Percentiles rank a stretch among this genome's conserved stretches.
Conservation (phyloP, 2,888 invertebrate genomes). For the Phragmatobia fuliginosa region DNA sequence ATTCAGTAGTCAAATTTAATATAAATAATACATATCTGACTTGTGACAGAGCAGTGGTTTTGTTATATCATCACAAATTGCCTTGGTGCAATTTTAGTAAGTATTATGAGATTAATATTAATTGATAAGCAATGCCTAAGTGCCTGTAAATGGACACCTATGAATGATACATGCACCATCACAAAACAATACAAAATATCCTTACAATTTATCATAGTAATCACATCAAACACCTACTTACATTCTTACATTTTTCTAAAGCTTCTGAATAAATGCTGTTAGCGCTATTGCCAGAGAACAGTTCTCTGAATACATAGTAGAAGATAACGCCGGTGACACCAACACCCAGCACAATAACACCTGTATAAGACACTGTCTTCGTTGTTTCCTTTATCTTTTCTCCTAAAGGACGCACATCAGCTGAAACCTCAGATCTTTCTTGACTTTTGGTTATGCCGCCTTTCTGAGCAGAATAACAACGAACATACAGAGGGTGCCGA, state of each 20-base stretch:
- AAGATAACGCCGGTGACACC: constrained; percentile 94
- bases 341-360: constrained; percentile 92
- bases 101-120: background rate
- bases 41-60: background rate
- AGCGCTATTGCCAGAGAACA: constrained; percentile 95
- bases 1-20: background rate
- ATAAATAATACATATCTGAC: background rate
- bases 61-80: too few relatives aligned
- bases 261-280: constrained; percentile 94
- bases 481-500: constrained; percentile 58
- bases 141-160: too few relatives aligned
- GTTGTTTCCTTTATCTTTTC: constrained; percentile 96
- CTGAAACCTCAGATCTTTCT: constrained; percentile 77
- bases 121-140: background rate
- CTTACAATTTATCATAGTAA: background rate
- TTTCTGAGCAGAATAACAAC: constrained; percentile 68
- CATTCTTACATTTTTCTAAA: constrained; percentile 90
- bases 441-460: constrained; percentile 70
- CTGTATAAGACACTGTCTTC: constrained; percentile 94
- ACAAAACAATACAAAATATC: background rate
- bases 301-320: constrained; percentile 93
- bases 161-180: background rate
- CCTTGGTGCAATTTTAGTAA: too few relatives aligned
- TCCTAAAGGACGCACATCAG: constrained; percentile 89
- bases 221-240: constrained; percentile 56